phyloP scores from a whole-genome alignment of 2,888 invertebrate genomes.

The Parnassius apollo region DNA sequence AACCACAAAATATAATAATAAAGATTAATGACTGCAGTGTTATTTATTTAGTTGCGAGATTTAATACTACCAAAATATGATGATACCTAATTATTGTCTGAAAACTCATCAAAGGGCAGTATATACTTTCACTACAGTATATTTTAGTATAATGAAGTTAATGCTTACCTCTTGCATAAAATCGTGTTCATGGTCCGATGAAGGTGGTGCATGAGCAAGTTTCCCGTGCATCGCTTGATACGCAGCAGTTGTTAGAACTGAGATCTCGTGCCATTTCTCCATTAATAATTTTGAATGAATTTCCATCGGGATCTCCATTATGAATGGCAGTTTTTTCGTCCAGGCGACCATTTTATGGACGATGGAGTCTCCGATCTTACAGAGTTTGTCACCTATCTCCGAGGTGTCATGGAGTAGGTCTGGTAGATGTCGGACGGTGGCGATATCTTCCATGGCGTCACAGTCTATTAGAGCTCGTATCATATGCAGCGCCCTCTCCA shows the following conservation, averaged over 20 bases:
- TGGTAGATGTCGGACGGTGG: constrained; percentile 94
- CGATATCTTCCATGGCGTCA: constrained; percentile 97
- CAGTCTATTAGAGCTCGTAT: constrained; percentile 96
- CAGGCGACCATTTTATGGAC: constrained; percentile 99
- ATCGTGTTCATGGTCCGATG: constrained; percentile 85
- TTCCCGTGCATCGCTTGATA: constrained; percentile 94
- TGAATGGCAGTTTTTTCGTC: constrained; percentile 99
- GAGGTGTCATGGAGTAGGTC: constrained; percentile 95
- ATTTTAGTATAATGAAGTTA: not conserved
- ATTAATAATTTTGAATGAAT: constrained; percentile 97
- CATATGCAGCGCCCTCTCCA: constrained; percentile 93
- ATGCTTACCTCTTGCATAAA: constrained; percentile 90
- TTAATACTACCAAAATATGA: too few species aligned
- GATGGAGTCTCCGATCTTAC: constrained; percentile 98
- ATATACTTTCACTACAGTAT: too few species aligned
- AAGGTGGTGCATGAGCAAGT: constrained; percentile 69
- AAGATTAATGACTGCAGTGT: too few species aligned
- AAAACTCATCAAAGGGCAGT: too few species aligned
- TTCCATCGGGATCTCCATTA: constrained; percentile 96
- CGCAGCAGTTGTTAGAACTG: constrained; percentile 95
- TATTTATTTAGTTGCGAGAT: too few species aligned
- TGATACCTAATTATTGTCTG: too few species aligned
- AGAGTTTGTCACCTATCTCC: constrained; percentile 94
- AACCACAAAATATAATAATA: too few species aligned
- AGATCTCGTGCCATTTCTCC: constrained; percentile 98